Base-by-base conservation (phyloP, 1,140 invertebrate species). In the Cotesia vestalis region DNA sequence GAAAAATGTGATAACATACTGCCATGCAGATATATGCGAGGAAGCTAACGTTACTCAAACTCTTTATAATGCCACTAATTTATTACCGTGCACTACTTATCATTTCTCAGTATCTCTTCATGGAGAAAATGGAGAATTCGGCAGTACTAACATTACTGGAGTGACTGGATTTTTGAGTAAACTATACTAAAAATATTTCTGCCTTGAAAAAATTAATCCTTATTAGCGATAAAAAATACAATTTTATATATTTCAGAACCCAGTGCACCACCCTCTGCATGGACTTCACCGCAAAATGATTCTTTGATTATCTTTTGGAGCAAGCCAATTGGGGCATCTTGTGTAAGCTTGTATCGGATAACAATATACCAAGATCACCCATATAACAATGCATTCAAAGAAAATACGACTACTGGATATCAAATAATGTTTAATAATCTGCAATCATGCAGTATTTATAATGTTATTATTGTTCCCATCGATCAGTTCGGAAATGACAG, bases 261-360 rank as follows among this genome's bases (percentile, higher is more conserved):
- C 17, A 69, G 75, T 17, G 14, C 40, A 61, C 80, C 80, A 59
- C 61, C 38, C 4, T 17, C 14, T 55, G 17, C 62, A 61, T 14
- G 53, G 4, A 63, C 75, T 12, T 35, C 6, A 64, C 12, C 77
- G 3, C 68, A 71, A 35, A 69, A 72, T 36, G 27, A 73, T n/a
- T 64, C 74, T n/a, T 61, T 84, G 17, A 40, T 5, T 9, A 66
- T 83, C 14, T 35, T 46, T 4, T 84, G 83, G 83, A 9, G 78
- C n/a, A 57, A 69, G 4, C 81, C 83, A 20, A 34, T 62, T 0
- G 80, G 75, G 11, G 46, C 62, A 1, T 68, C 40, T 4, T 84
- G 83, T 57, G 64, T 82, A 5, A 72, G 77, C 52, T 34, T 75
- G 40, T 84, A 84, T 70, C 69, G 61, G 57, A 46, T 84, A n/a